These are phyloP conservation scores for Recurvirostra avosetta DNA, from an alignment of 2,113 vertebrate species.

Conservation along the genomic window DNA sequence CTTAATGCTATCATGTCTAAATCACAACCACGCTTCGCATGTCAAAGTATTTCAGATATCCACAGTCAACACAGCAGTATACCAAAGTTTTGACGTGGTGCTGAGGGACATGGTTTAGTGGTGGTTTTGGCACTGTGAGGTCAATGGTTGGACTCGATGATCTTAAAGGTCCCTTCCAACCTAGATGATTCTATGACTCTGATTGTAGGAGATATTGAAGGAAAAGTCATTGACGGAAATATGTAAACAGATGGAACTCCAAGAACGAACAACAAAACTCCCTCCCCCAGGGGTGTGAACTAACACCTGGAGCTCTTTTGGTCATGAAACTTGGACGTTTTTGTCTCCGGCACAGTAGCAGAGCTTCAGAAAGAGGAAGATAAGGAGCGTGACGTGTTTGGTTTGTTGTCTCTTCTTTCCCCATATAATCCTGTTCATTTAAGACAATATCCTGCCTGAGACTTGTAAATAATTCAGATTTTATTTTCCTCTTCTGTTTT, in stretches of 20 bases:
- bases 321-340: not conserved
- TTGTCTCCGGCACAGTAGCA: not conserved
- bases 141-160: not conserved
- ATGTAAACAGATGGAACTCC: rapidly evolving
- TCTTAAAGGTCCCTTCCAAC: not conserved
- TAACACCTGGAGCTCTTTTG: rapidly evolving
- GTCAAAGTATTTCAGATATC: not conserved
- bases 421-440: not conserved
- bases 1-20: not conserved
- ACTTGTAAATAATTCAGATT: not conserved
- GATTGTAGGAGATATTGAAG: not conserved
- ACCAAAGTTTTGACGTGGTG: not conserved
- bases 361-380: not conserved
- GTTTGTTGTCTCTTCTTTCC: not conserved
- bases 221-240: not conserved
- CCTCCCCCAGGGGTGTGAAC: no score
- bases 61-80: not conserved
- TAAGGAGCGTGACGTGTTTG: rapidly evolving
- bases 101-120: not conserved
- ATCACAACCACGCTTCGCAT: not conserved
- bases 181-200: not conserved
- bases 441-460: not conserved
- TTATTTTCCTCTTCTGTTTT: not conserved
- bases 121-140: not conserved
- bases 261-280: rapidly evolving